phyloP scores from a whole-genome alignment of 2,888 invertebrate species.

The Brachypterus glaber region DNA sequence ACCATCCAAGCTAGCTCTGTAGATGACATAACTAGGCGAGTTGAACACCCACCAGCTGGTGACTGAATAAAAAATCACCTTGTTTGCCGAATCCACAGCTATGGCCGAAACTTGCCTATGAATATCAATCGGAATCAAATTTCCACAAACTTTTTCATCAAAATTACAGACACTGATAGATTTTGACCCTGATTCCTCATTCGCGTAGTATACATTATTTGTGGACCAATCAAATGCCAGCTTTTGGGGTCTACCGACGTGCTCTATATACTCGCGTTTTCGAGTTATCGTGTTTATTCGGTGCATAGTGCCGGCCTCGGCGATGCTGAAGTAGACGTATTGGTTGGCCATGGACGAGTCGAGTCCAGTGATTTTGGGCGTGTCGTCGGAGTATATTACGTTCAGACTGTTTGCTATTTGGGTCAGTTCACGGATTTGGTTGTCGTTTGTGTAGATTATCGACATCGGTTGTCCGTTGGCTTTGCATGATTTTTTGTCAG shows the following conservation, averaged over 20 bases:
- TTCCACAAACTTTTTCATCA: constrained; percentile 27
- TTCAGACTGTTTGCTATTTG: constrained; percentile 32
- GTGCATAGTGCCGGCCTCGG: constrained; percentile 39
- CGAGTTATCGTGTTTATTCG: constrained; percentile 37
- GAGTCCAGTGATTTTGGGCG: constrained; percentile 45
- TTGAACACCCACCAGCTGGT: constrained; percentile 41
- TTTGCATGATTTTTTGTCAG: constrained; percentile 59
- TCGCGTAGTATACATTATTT: constrained; percentile 58
- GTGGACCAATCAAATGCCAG: constrained; percentile 68
- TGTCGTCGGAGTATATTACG: constrained; percentile 40
- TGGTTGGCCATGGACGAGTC: constrained; percentile 43
- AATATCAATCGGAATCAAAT: constrained; percentile 44
- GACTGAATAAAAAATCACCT: constrained; percentile 50
- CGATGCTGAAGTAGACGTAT: constrained; percentile 44
- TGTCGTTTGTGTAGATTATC: constrained; percentile 46
- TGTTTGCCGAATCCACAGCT: constrained; percentile 53
- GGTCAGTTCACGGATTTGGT: constrained; percentile 48
- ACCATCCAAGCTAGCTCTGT: constrained; percentile 48
- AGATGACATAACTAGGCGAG: constrained; percentile 43
- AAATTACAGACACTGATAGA: constrained; percentile 37
- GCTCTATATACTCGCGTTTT: constrained; percentile 34
- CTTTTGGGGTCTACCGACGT: constrained; percentile 45
- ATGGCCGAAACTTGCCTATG: constrained; percentile 49
- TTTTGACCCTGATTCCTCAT: constrained; percentile 29
- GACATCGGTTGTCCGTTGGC: constrained; percentile 48